Conservation (phyloP, 1,140 invertebrate species). For the Parapsyche elsis region DNA sequence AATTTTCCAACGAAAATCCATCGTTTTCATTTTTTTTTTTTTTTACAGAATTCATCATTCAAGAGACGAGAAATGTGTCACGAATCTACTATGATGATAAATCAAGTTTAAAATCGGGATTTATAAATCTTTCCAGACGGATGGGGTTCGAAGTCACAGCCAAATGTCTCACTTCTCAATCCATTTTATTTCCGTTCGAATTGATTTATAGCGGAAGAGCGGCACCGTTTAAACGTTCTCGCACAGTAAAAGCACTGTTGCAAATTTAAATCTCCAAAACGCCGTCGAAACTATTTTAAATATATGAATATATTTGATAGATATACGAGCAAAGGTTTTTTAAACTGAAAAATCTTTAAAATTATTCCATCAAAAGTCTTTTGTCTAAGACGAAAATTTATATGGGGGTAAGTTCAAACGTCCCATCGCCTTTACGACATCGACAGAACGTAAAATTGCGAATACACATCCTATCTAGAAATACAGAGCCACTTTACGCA, state of each 20-base stretch:
- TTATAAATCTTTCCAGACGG: constrained; percentile 7
- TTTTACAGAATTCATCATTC: too few species aligned
- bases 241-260: background rate
- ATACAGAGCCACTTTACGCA: background rate
- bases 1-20: too few species aligned
- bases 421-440: background rate
- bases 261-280: too few species aligned
- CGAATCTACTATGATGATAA: background rate
- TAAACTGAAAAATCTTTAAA: too few species aligned
- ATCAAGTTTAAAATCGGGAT: constrained; percentile 7
- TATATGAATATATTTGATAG: too few species aligned
- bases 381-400: background rate
- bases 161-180: background rate
- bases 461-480: background rate
- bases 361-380: too few species aligned
- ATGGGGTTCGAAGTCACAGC: constrained; percentile 10
- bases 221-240: background rate
- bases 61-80: too few species aligned
- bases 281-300: too few species aligned
- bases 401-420: background rate
- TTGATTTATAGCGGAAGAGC: constrained; percentile 14
- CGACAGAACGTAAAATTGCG: too few species aligned
- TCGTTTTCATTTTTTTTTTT: too few species aligned
- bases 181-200: constrained; percentile 16
- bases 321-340: too few species aligned